These are phyloP conservation scores for Ancistrus triradiatus DNA, from an alignment of 2,113 vertebrate genomes.

Conservation along the genomic window DNA sequence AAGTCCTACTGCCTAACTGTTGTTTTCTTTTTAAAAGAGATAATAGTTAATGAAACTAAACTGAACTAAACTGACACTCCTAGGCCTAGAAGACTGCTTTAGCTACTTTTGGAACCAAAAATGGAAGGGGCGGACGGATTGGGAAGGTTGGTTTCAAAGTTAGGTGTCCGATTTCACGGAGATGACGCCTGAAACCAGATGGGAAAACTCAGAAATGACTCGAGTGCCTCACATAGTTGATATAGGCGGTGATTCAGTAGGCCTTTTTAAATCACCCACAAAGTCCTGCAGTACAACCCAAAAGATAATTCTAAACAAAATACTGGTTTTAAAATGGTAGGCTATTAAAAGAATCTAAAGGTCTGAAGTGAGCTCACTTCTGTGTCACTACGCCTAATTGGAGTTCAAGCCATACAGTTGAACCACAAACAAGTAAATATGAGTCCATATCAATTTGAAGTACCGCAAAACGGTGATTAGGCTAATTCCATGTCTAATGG, in stretches of 20 bases:
- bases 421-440: no score
- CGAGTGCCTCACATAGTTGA: conserved; percentile 24
- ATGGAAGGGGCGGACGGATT: conserved; percentile 24
- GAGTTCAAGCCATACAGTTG: no score
- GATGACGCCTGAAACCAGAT: conserved; percentile 62
- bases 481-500: no score
- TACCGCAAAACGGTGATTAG: no score
- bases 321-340: no score
- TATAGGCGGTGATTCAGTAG: conserved; percentile 15
- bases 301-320: conserved; percentile 1
- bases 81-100: not conserved
- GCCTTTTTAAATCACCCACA: not conserved
- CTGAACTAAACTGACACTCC: not conserved
- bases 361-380: no score
- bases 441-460: no score
- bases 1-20: not conserved
- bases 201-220: conserved; percentile 37
- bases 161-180: conserved; percentile 61
- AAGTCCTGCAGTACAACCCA: not conserved
- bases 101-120: conserved; percentile 21
- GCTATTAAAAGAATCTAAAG: no score
- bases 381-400: no score
- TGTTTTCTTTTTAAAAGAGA: no score
- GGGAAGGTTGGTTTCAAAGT: conserved; percentile 52
- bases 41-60: not conserved